Conservation (phyloP, 2,113 vertebrate genomes). For the Erythrolamprus reginae region DNA sequence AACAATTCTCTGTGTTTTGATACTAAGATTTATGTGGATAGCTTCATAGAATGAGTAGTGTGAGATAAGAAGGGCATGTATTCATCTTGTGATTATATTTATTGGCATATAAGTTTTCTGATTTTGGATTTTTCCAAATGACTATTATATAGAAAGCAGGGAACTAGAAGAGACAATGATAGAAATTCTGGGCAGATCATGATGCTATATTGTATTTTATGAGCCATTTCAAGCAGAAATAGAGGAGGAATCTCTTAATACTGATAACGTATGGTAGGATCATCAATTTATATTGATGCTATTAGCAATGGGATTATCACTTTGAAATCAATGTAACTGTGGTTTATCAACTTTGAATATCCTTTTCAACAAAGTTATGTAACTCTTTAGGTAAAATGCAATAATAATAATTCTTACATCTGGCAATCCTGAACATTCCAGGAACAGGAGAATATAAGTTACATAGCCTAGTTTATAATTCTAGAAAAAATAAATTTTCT, state of each 20-base stretch:
- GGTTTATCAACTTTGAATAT: neutral
- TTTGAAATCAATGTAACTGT: neutral
- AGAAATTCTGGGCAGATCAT: neutral
- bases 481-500: slow-evolving; percentile 5
- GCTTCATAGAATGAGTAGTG: neutral
- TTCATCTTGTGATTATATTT: neutral
- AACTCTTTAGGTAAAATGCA: neutral
- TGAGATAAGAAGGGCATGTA: neutral
- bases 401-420: neutral
- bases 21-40: neutral
- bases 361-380: neutral
- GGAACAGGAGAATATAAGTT: neutral
- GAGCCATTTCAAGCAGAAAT: neutral
- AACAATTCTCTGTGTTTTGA: neutral
- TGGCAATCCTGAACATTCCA: neutral
- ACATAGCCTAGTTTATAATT: slow-evolving; percentile 13
- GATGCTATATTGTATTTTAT: neutral
- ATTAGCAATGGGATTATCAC: neutral
- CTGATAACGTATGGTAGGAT: neutral
- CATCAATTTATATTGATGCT: neutral
- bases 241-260: neutral
- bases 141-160: neutral
- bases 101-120: neutral
- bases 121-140: neutral
- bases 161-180: neutral